Evolutionary conservation across 1,140 invertebrate genomes (phyloP), one percentile per base, ranked within the genome.

Genomic region (Palaemon carinicauda): DNA sequence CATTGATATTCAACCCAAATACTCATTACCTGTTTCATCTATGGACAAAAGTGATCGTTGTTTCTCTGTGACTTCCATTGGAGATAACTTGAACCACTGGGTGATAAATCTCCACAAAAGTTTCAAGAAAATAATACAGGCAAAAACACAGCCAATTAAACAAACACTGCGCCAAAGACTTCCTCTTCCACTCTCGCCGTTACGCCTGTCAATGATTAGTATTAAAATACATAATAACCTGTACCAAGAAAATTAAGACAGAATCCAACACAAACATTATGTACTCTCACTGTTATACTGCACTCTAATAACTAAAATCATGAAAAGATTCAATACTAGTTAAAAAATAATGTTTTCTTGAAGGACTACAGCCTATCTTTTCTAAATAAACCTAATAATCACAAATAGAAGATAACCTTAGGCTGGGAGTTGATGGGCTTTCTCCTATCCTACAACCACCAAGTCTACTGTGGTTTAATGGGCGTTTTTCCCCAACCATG

Each of bases 11-110:
- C 41, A 52, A 53, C 24, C n/a, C n/a, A n/a, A 31, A 41, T 19
- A 69, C 19, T 2, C n/a, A 65, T 4, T 33, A 82, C 84, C 84
- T 51, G 77, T 74, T 54, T 86, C 77, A 24, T 50, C 52, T 10
- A 86, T 74, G 29, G 74, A 31, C 14, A 86, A 2, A 1, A 86
- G 84, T 21, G 65, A 53, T 10, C 84, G 60, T 41, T 86, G 84
- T 14, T 80, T 73, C 15, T 86, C 84, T 24, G 75, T 53, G 60
- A 86, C 65, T 65, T 80, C 84, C n/a, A 86, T 41, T 7, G 84
- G 51, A 15, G 56, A 50, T 17, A 86, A 78, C 15, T 27, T 80
- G 51, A 86, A 50, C 27, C 52, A 85, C 50, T 29, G 50, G 14
- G 54, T 24, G n/a, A 31, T 51, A 31, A 53, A 71, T 5, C 27